Conservation (phyloP, 2,113 vertebrate species). For the Delphinapterus leucas region DNA sequence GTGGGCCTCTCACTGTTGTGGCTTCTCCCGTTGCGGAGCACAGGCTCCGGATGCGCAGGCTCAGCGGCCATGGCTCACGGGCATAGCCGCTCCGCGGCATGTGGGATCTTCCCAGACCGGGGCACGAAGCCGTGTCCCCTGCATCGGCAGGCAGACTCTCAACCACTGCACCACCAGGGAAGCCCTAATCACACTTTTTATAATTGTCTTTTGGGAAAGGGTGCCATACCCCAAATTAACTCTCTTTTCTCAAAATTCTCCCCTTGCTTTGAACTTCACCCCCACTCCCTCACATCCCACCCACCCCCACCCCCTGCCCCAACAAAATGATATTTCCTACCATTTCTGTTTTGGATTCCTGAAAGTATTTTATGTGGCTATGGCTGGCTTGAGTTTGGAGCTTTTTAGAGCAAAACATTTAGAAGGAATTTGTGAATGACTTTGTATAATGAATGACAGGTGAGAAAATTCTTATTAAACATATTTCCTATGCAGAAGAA, state of each 20-base stretch:
- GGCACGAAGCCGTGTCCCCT: no score
- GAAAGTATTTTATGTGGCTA: neutral
- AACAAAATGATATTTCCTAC: neutral
- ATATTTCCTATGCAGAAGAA: neutral
- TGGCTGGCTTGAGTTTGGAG: neutral
- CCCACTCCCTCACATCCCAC: no score
- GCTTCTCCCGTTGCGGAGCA: no score
- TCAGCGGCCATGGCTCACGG: no score
- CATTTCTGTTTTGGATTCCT: neutral
- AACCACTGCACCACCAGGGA: no score
- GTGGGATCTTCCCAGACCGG: no score
- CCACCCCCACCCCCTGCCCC: neutral
- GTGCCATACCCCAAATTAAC: neutral
- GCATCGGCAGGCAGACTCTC: no score
- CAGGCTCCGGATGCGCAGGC: no score
- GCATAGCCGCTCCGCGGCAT: no score
- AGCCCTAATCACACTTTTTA: neutral
- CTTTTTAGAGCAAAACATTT: conserved; percentile 14
- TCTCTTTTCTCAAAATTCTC: neutral
- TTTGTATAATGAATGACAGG: neutral
- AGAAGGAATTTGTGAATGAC: neutral
- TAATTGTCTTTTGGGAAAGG: neutral
- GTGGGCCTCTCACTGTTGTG: no score
- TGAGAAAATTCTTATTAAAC: neutral
- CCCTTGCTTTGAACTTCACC: neutral